A percentile compares a stretch with the other conserved stretches of the same genome.
phyloP scores from a whole-genome alignment of 2,797 vertebrate species.

The Pseudochirops cupreus region DNA sequence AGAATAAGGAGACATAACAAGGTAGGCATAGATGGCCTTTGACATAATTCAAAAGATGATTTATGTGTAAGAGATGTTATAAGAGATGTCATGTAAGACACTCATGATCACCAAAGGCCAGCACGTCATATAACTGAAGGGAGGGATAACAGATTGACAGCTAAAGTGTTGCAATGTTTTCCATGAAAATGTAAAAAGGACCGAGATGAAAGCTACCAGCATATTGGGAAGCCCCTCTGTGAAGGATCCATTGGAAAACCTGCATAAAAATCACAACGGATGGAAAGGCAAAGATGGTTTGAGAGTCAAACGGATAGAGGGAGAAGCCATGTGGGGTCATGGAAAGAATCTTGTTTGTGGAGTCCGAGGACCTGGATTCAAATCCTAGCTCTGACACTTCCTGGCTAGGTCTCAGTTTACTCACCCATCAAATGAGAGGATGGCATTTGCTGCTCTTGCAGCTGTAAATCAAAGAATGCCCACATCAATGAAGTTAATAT shows the following conservation, averaged over 20 bases:
- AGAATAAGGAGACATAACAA: background rate
- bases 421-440: background rate
- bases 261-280: background rate
- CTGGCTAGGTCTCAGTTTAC: background rate
- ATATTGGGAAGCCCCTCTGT: background rate
- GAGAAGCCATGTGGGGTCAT: too few species aligned
- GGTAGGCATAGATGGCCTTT: background rate
- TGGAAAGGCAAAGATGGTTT: background rate
- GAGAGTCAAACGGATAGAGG: too few species aligned
- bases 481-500: background rate
- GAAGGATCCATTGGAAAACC: background rate
- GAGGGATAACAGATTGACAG: background rate
- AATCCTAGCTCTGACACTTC: background rate
- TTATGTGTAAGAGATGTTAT: background rate
- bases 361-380: background rate
- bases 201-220: background rate
- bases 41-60: background rate
- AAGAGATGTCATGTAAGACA: background rate
- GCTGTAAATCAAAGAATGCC: background rate
- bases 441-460: background rate
- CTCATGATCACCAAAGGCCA: background rate
- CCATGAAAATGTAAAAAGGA: background rate
- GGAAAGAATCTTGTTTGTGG: background rate
- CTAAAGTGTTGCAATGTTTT: background rate
- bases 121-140: background rate